Percentiles rank a stretch among this genome's conserved stretches.
phyloP scores from a whole-genome alignment of 2,888 invertebrate genomes.

The Protonemura montana region DNA sequence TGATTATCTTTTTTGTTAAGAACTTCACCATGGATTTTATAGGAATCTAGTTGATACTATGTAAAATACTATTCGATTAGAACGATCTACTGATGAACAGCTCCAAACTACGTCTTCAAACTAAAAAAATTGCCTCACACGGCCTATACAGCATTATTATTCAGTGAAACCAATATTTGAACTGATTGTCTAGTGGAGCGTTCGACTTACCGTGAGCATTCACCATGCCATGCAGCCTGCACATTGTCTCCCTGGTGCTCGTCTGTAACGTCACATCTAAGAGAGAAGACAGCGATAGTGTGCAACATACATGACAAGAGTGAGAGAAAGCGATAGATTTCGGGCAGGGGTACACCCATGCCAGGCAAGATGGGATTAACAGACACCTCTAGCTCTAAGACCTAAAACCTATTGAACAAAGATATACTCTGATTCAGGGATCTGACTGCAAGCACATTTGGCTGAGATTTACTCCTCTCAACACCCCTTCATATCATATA shows the following conservation, averaged over 20 bases:
- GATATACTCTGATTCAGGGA: not conserved
- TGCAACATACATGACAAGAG: slow-evolving; percentile 45
- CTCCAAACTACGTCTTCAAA: too few relatives aligned
- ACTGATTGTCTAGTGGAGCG: not conserved
- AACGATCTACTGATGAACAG: too few relatives aligned
- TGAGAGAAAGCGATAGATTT: slow-evolving; percentile 23
- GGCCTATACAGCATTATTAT: not conserved
- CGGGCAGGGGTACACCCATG: slow-evolving; percentile 3
- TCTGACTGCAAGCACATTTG: too few relatives aligned
- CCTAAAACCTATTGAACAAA: not conserved
- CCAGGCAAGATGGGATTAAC: not conserved
- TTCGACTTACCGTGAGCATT: slow-evolving; percentile 69
- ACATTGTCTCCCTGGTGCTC: slow-evolving; percentile 43
- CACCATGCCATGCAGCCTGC: slow-evolving; percentile 69
- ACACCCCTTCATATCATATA: too few relatives aligned
- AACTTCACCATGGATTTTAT: too few relatives aligned
- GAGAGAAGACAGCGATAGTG: slow-evolving; percentile 49
- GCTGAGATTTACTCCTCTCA: too few relatives aligned
- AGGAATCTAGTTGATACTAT: too few relatives aligned
- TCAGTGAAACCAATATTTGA: not conserved
- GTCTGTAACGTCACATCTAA: slow-evolving; percentile 49
- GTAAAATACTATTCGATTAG: too few relatives aligned
- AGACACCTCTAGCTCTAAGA: slow-evolving; percentile 22
- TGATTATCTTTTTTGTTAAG: too few relatives aligned
- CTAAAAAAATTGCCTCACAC: too few relatives aligned